Conservation (phyloP, 2,888 invertebrate species). For the Cremastinae sp. region DNA sequence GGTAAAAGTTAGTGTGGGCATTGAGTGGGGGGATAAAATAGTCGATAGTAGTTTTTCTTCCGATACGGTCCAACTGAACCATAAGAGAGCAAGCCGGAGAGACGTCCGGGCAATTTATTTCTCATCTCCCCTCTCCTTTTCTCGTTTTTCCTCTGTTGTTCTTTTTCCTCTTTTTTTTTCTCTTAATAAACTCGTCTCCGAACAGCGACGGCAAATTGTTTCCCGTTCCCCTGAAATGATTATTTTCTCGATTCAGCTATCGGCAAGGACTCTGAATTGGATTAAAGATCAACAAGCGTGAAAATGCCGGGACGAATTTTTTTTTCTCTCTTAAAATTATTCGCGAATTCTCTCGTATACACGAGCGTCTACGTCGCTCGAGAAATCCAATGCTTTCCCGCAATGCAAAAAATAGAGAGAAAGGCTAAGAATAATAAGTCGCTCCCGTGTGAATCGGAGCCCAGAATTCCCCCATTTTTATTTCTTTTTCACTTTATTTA, state of each 20-base stretch:
- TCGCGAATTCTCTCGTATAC: constrained; percentile 34
- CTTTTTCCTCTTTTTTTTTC: too few species aligned
- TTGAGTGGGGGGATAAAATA: neutral
- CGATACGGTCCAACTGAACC: neutral
- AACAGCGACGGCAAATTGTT: constrained; percentile 24
- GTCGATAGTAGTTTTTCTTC: constrained; percentile 6
- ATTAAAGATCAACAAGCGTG: neutral
- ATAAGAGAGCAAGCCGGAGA: neutral
- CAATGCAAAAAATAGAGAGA: too few species aligned
- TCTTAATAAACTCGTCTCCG: too few species aligned
- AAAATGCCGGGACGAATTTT: neutral
- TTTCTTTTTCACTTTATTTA: neutral
- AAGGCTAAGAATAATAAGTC: constrained; percentile 37
- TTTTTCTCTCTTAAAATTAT: constrained; percentile 3
- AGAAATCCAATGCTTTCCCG: constrained; percentile 34
- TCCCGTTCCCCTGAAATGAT: neutral
- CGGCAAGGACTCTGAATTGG: neutral
- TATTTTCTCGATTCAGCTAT: constrained; percentile 2
- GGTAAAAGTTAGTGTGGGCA: too few species aligned
- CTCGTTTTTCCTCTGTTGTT: neutral
- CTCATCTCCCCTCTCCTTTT: neutral
- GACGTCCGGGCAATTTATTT: constrained; percentile 15
- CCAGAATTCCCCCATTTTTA: neutral
- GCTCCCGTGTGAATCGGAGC: constrained; percentile 55
- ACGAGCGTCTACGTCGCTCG: constrained; percentile 15